Conservation (phyloP, 2,113 vertebrate species). For the Chloropsis cyanopogon region DNA sequence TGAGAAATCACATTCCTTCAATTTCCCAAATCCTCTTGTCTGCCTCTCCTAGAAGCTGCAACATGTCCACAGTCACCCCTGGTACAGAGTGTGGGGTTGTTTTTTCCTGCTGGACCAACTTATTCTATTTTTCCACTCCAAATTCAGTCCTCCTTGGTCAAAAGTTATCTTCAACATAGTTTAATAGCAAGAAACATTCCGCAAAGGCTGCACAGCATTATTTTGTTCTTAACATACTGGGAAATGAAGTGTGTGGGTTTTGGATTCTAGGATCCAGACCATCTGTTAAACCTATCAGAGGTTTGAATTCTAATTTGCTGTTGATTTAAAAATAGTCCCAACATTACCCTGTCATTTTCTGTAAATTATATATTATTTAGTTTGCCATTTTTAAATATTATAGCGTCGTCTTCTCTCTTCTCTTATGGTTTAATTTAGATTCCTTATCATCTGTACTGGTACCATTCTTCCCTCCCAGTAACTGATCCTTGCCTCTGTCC, state of each 20-base stretch:
- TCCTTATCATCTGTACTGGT: conserved; percentile 64
- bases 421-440: conserved; percentile 65
- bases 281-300: conserved; percentile 75
- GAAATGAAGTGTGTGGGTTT: conserved; percentile 70
- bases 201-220: conserved; percentile 45
- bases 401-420: conserved; percentile 23
- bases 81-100: neutral
- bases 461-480: conserved; percentile 17
- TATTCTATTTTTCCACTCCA: conserved; percentile 26
- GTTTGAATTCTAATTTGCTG: conserved; percentile 73
- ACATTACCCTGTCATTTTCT: conserved; percentile 73
- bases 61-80: neutral
- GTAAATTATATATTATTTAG: conserved; percentile 75
- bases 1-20: neutral
- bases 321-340: conserved; percentile 72
- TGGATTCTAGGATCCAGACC: conserved; percentile 70
- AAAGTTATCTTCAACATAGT: conserved; percentile 38
- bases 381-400: conserved; percentile 75
- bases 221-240: conserved; percentile 60
- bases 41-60: neutral
- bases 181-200: conserved; percentile 59
- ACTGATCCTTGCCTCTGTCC: neutral
- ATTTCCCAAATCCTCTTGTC: neutral
- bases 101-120: neutral
- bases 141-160: neutral